Conservation (phyloP, 2,888 invertebrate genomes). For the Platypus cylindrus region DNA sequence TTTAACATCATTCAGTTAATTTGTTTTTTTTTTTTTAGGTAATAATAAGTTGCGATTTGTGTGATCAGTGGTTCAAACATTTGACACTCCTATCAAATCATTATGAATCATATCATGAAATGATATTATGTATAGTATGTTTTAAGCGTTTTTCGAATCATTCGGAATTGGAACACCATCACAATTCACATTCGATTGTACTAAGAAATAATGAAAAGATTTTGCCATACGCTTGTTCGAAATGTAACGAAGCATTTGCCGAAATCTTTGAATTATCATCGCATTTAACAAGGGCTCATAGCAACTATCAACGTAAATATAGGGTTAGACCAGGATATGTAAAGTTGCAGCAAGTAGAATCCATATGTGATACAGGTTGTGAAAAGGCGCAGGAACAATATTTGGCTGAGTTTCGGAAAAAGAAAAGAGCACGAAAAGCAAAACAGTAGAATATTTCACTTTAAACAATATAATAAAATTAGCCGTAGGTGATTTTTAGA, state of each 20-base stretch:
- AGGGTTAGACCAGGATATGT: background rate
- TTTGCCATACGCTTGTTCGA: conserved; percentile 29
- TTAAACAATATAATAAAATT: too few relatives aligned
- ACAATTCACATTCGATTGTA: conserved; percentile 20
- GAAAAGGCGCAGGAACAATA: conserved; percentile 1
- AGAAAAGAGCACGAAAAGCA: too few relatives aligned
- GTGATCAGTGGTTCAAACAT: conserved; percentile 15
- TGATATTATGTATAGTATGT: conserved; percentile 19
- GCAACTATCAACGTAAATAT: conserved; percentile 9
- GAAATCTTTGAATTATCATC: conserved; percentile 26
- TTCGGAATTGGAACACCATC: conserved; percentile 12
- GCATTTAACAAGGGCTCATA: conserved; percentile 25
- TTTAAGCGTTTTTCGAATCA: conserved; percentile 10
- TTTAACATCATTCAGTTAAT: too few relatives aligned
- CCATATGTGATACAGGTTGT: conserved; percentile 2
- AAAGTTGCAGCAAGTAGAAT: background rate
- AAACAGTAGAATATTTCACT: too few relatives aligned
- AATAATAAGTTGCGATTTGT: conserved; percentile 14
- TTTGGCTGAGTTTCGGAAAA: background rate
- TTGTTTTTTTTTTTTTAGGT: conserved; percentile 8
- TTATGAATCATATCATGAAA: conserved; percentile 16
- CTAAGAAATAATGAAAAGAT: conserved; percentile 20
- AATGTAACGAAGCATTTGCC: conserved; percentile 28
- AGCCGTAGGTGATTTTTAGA: too few relatives aligned
- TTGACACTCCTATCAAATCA: conserved; percentile 13